Base-by-base conservation (phyloP, 2,113 vertebrate genomes). In the Boleophthalmus pectinirostris region DNA sequence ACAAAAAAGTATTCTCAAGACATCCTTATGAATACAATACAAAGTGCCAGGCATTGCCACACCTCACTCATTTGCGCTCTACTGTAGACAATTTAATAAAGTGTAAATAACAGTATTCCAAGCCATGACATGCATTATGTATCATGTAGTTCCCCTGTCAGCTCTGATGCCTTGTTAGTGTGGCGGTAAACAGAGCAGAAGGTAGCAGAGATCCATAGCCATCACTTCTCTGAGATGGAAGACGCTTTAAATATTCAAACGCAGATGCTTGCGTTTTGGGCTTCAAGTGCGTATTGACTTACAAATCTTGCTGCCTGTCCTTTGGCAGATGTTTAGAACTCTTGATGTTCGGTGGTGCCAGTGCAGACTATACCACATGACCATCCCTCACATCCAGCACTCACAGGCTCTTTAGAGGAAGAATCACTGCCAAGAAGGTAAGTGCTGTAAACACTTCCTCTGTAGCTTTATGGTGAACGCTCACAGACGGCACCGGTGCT, bases 251-350 rank as follows among this genome's bases (percentile, higher is more conserved):
- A 89, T 86, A 84, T 84, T 87, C 72, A 87, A 68, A 75, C 72
- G 80, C 82, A 90, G 81, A 89, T 85, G 86, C 72, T 80, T 85
- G 66, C 70, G 72, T 85, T 89, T 86, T 79, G 82, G 69, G 72
- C 70, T 66, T 76, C 63, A 71, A 85, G 79, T 86, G 57, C 66
- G 86, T 71, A 86, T 77, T 81, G 80, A 81, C 84, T 90, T 77
- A 75, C 77, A 87, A 82, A 88, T 88, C 75, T 87, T 23, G 29
- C 77, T 68, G 70, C 51, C 54, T 68, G 73, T 85, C 47, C 69
- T 76, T 38, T 80, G 76, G 78, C 84, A 90, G 80, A 89, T 88
- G 85, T 89, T 85, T 70, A 69, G 51, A 82, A 65, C 11, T 18
- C 61, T 77, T 80, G 60, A 79, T 85, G 74, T 80, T 84, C 79